phyloP scores from a whole-genome alignment of 2,888 invertebrate genomes.

The Dilophus febrilis region DNA sequence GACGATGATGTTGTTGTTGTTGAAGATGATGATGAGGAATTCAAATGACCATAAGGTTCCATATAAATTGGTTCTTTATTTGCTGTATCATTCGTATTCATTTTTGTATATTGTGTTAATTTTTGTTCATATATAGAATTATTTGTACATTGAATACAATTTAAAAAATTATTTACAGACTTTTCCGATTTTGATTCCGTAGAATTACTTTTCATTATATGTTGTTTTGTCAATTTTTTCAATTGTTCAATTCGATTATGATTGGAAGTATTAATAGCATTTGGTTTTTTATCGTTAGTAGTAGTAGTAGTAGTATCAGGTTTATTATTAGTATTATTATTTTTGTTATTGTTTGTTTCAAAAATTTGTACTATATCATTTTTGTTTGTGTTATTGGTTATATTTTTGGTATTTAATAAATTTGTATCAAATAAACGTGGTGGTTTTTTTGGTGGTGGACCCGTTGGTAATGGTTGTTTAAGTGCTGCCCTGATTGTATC shows the following conservation, averaged over 20 bases:
- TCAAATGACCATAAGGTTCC: constrained; percentile 17
- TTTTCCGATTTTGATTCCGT: background rate
- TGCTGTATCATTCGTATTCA: background rate
- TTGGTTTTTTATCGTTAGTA: too few relatives aligned
- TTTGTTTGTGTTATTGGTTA: background rate
- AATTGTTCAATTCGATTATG: constrained; percentile 12
- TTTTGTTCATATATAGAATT: constrained; percentile 5
- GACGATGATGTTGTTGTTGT: background rate
- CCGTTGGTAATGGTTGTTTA: constrained; percentile 46
- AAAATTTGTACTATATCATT: constrained; percentile 6
- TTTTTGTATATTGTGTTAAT: background rate
- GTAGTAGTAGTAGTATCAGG: too few relatives aligned
- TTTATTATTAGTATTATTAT: too few relatives aligned
- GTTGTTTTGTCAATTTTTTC: constrained; percentile 9
- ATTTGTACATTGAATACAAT: constrained; percentile 7
- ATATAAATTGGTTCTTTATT: constrained; percentile 17
- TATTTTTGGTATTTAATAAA: too few relatives aligned
- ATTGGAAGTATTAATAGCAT: too few relatives aligned
- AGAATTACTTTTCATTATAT: background rate
- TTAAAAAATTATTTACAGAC: constrained; percentile 3
- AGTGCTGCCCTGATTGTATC: constrained; percentile 48
- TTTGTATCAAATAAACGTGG: constrained; percentile 39
- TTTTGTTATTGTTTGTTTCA: constrained; percentile 8
- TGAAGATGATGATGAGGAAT: constrained; percentile 4
- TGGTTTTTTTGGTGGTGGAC: constrained; percentile 61